Evolutionary conservation across 2,113 vertebrate species (phyloP).

Genomic region (Amazona guildingii): DNA sequence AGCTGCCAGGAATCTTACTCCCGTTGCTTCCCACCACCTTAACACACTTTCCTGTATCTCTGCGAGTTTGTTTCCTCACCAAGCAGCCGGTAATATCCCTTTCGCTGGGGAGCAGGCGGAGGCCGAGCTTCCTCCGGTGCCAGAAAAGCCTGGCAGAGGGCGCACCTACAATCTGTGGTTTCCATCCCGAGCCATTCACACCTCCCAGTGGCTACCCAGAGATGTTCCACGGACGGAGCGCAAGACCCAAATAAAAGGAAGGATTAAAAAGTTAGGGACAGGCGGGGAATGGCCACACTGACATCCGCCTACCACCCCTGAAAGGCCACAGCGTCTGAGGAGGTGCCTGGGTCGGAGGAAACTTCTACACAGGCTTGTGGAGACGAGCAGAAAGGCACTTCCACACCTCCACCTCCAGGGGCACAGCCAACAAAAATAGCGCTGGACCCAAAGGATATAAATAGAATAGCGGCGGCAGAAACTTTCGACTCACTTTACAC

Average conservation of each 20-base stretch:
- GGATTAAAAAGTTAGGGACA: slow-evolving; percentile 13
- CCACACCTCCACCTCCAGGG: slow-evolving; percentile 15
- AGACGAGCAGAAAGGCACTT: slow-evolving; percentile 21
- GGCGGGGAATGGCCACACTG: not conserved
- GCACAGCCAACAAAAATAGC: slow-evolving; percentile 59
- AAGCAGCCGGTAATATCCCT: slow-evolving; percentile 67
- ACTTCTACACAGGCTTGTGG: not conserved
- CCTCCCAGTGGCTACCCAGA: slow-evolving; percentile 34
- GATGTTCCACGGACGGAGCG: not conserved
- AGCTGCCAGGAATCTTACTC: slow-evolving; percentile 73
- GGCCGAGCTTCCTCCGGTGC: slow-evolving; percentile 24
- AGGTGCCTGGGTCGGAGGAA: not conserved
- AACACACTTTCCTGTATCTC: slow-evolving; percentile 46
- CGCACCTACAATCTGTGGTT: slow-evolving; percentile 20
- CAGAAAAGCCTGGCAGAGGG: slow-evolving; percentile 30
- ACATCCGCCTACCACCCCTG: not conserved
- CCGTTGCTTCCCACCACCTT: slow-evolving; percentile 62
- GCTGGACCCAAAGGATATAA: slow-evolving; percentile 42
- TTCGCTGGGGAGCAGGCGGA: slow-evolving; percentile 55
- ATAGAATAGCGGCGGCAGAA: slow-evolving; percentile 32
- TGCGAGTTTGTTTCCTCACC: slow-evolving; percentile 43
- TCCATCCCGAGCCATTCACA: slow-evolving; percentile 38
- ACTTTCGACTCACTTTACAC: slow-evolving; percentile 36
- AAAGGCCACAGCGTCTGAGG: not conserved
- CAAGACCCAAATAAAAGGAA: slow-evolving; percentile 12